Percentiles rank a stretch among this genome's conserved stretches.
These are phyloP conservation scores for Heterotilapia buettikoferi DNA, from an alignment of 2,113 vertebrate genomes.

Conservation along the genomic window DNA sequence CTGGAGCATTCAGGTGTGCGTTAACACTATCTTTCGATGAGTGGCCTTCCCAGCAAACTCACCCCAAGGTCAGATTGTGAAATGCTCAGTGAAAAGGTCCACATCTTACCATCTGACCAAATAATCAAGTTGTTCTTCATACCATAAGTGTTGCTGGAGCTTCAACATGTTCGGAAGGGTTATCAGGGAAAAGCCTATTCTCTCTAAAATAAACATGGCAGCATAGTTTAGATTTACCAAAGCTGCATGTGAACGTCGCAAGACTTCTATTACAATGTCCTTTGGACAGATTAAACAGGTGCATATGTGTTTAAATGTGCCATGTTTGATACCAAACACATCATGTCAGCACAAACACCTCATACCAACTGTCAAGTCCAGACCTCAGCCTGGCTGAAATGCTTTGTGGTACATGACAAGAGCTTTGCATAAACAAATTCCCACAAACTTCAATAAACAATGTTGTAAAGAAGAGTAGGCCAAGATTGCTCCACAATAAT, in stretches of 20 bases:
- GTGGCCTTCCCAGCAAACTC: neutral
- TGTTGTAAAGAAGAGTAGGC: neutral
- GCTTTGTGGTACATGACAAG: neutral
- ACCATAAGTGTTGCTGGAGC: neutral
- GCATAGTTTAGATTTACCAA: neutral
- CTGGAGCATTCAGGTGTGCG: neutral
- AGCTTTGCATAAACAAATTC: neutral
- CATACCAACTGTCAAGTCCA: neutral
- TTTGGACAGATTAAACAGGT: neutral
- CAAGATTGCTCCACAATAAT: neutral
- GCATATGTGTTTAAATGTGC: neutral
- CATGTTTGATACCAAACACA: neutral
- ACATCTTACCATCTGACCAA: neutral
- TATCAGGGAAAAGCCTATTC: neutral
- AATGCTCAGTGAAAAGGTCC: neutral
- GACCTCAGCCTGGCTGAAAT: neutral
- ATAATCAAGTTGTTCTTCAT: neutral
- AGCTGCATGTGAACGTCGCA: fast-evolving
- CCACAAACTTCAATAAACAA: neutral
- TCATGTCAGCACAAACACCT: neutral
- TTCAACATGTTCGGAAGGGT: neutral
- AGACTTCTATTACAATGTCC: neutral
- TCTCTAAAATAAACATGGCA: neutral
- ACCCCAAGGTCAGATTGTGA: neutral
- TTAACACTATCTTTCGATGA: neutral